Conservation (phyloP, 2,113 vertebrate species). For the Cephalopholis sonnerati region DNA sequence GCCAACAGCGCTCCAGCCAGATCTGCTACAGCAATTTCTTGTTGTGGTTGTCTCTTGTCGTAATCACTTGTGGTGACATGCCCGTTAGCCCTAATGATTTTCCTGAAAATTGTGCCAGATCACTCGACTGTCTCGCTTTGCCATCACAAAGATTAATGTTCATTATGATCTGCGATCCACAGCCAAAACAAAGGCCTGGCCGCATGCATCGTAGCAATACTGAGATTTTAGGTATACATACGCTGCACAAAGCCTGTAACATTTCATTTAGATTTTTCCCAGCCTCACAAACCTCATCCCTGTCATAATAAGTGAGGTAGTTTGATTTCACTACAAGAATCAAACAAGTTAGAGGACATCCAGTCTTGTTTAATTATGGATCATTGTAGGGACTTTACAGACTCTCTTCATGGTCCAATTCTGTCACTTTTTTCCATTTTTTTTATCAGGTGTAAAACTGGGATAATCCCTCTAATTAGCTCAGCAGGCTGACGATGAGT, state of each 20-base stretch:
- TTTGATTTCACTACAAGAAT: not conserved
- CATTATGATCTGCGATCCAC: too few species aligned
- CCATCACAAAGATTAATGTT: not conserved
- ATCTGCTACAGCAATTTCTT: not conserved
- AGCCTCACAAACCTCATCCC: not conserved
- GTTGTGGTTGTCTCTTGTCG: too few species aligned
- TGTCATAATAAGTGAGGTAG: not conserved
- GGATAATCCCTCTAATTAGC: conserved; percentile 13
- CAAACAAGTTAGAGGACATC: not conserved
- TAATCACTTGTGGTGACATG: too few species aligned
- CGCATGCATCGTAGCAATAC: not conserved
- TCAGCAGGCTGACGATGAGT: not conserved
- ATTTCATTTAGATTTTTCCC: not conserved
- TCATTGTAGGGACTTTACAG: not conserved
- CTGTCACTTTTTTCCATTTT: not conserved
- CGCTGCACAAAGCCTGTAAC: not conserved
- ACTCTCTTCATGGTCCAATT: not conserved
- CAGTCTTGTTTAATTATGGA: not conserved
- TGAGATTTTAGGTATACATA: not conserved
- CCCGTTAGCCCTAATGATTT: not conserved
- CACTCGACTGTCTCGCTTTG: not conserved
- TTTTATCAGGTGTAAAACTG: not conserved
- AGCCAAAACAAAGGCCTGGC: not conserved
- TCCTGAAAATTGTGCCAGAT: not conserved
- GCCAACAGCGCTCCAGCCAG: not conserved